Evolutionary conservation across 1,140 invertebrate species (phyloP), one percentile per base, ranked within the genome.

Genomic region (Leucophenga varia): DNA sequence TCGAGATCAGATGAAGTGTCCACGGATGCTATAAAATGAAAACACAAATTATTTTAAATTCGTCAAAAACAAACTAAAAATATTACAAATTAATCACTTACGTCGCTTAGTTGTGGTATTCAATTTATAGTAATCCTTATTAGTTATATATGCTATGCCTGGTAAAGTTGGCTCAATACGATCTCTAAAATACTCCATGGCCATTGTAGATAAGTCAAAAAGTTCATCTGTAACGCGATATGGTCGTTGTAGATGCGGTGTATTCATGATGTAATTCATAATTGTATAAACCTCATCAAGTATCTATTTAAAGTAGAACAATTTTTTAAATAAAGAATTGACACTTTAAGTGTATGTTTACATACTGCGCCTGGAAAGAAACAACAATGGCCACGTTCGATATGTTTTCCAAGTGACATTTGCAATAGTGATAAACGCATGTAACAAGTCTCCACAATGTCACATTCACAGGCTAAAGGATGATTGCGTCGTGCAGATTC

Each of bases 171-270:
- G 88, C 74, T 93, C 90, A 65, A 93, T 91, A 53, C 86, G 86
- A 76, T 93, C 91, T 73, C 91, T 92, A 61, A 93, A 93, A 76
- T 92, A 93, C 75, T 93, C 90, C 89, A 93, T 92, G 18, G 91
- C 90, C 90, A 93, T 93, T 17, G 90, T 91, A 20, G 89, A 91
- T 39, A 93, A 78, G 79, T 93, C 91, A 79, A 92, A 93, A n/a
- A 93, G 77, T 75, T 93, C 90, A 77, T 93, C 91, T 6, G 89
- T 93, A 30, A 93, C 89, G 79, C 91, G 91, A 71, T 90, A 92
- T 38, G 89, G 89, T 58, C 87, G 81, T 48, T 86, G 86, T 51
- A 92, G 74, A 72, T 88, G 90, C 13, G 86, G 84, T 55, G 89
- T 90, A 54, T 85, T 84, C 79, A 87, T 87, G 51, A 93, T 84